phyloP scores from a whole-genome alignment of 2,888 invertebrate species.

The Agrochola litura region DNA sequence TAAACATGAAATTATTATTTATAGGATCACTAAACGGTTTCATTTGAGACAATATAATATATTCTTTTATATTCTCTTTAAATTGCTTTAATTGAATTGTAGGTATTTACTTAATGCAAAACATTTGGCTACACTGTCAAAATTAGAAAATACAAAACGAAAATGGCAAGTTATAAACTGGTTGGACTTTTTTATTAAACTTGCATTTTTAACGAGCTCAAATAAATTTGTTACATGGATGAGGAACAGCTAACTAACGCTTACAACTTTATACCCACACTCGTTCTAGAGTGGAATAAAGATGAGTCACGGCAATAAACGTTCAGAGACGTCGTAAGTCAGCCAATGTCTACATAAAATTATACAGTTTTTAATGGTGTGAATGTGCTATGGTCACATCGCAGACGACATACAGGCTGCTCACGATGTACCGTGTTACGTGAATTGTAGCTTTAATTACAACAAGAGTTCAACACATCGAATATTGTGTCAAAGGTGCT shows the following conservation, averaged over 20 bases:
- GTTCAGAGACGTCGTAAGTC: constrained; percentile 60
- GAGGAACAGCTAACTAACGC: constrained; percentile 56
- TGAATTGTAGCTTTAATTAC: constrained; percentile 82
- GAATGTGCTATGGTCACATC: constrained; percentile 74
- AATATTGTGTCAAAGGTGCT: constrained; percentile 84
- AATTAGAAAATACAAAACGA: constrained; percentile 45
- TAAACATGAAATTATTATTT: constrained; percentile 55
- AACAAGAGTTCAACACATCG: constrained; percentile 72
- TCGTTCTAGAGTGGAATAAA: constrained; percentile 66
- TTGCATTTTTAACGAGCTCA: constrained; percentile 54
- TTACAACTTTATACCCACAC: constrained; percentile 52
- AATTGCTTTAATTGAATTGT: constrained; percentile 31
- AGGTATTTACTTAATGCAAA: background rate
- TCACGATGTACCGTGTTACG: constrained; percentile 69
- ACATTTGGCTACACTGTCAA: constrained; percentile 1
- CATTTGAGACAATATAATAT: constrained; percentile 19
- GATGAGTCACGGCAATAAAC: constrained; percentile 78
- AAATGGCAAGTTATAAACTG: constrained; percentile 43
- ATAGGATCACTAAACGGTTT: constrained; percentile 39
- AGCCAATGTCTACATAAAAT: constrained; percentile 65
- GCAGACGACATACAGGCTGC: constrained; percentile 64
- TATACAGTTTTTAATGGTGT: constrained; percentile 81
- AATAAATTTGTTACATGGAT: constrained; percentile 54
- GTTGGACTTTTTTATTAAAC: constrained; percentile 44
- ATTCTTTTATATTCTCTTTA: constrained; percentile 18